phyloP scores from a whole-genome alignment of 64 coral and sea anemone species.

The Actinia tenebrosa region DNA sequence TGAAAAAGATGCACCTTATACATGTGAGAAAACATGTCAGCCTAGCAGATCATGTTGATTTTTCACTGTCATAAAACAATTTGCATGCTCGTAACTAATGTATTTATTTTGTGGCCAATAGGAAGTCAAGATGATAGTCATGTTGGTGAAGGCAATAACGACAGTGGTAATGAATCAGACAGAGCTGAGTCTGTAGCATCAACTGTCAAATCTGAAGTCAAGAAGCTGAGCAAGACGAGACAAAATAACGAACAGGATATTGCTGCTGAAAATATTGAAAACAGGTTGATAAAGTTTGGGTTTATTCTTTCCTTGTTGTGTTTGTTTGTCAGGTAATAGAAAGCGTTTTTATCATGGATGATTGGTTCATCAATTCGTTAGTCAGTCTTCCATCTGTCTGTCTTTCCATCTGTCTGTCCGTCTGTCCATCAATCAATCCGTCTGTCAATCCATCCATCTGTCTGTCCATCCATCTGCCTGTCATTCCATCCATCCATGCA shows the following conservation, averaged over 20 bases:
- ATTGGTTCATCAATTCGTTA: background rate
- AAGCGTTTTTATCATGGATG: too few relatives aligned
- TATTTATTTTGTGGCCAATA: background rate
- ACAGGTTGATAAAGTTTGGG: background rate
- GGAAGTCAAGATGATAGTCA: background rate
- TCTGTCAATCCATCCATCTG: too few relatives aligned
- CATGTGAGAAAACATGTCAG: too few relatives aligned
- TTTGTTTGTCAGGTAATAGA: too few relatives aligned
- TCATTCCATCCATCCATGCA: background rate
- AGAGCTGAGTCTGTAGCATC: slow-evolving; percentile 25
- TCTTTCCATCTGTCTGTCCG: too few relatives aligned
- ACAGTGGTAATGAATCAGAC: slow-evolving; percentile 7
- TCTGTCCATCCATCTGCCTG: too few relatives aligned
- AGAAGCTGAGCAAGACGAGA: slow-evolving; percentile 8
- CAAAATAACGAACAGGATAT: slow-evolving; percentile 6
- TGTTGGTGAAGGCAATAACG: background rate
- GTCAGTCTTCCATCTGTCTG: background rate
- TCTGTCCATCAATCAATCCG: too few relatives aligned
- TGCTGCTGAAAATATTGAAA: background rate
- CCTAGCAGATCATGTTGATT: too few relatives aligned
- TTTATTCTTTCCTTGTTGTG: background rate
- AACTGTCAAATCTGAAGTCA: slow-evolving; percentile 31
- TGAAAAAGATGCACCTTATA: too few relatives aligned
- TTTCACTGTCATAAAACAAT: too few relatives aligned
- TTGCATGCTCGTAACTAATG: too few relatives aligned